A percentile compares a stretch with the other conserved stretches of the same genome.
Conservation (phyloP, 2,113 vertebrate genomes). For the Erythrocercus mccallii region DNA sequence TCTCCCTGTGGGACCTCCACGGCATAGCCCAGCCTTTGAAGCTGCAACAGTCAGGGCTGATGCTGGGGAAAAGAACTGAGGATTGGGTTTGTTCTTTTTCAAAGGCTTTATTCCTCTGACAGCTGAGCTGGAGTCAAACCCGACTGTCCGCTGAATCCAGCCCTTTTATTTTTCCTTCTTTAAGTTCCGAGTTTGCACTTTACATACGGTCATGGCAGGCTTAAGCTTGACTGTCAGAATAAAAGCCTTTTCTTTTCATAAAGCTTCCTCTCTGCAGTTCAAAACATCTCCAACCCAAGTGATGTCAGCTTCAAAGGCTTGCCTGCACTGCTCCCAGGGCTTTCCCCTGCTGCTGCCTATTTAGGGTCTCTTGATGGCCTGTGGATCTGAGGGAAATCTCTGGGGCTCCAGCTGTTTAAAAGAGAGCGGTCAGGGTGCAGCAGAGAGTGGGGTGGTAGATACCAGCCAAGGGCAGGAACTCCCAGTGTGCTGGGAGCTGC, state of each 20-base stretch:
- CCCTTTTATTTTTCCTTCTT: constrained; percentile 44
- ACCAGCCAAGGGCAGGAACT: not conserved
- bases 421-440: not conserved
- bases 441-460: not conserved
- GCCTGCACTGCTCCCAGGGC: not conserved
- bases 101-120: constrained; percentile 53
- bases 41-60: not conserved
- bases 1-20: not conserved
- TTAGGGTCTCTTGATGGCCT: not conserved
- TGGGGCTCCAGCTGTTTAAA: not conserved
- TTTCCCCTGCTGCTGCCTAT: not conserved
- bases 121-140: constrained; percentile 15
- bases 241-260: constrained; percentile 48
- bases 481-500: not conserved
- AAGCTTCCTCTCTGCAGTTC: not conserved
- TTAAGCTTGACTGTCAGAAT: constrained; percentile 50
- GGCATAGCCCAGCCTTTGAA: constrained; percentile 28
- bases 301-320: constrained; percentile 41
- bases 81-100: constrained; percentile 47
- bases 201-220: not conserved
- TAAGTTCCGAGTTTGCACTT: constrained; percentile 7
- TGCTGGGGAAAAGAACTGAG: not conserved
- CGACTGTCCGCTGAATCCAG: not conserved
- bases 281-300: constrained; percentile 30
- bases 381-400: not conserved